A percentile compares a stretch with the other conserved stretches of the same genome.
Conservation (phyloP, 53 echinoderm and acorn worm genomes). For the Holothuria leucospilota region DNA sequence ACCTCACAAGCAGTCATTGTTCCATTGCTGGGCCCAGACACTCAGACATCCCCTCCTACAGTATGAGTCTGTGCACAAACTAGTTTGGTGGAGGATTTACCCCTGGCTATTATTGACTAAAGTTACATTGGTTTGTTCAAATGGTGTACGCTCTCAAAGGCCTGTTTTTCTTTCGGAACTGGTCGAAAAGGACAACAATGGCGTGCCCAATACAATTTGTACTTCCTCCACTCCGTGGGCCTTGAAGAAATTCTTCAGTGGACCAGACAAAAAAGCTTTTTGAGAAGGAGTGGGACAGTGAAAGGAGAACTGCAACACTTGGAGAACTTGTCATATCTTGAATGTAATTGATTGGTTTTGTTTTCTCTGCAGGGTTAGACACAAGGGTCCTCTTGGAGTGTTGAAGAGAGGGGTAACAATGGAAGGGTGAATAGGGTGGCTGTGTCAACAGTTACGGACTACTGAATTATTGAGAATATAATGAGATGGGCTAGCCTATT, state of each 20-base stretch:
- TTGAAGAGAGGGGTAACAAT: background rate
- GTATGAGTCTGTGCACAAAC: too few relatives aligned
- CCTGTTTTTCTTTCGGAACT: slow-evolving; percentile 31
- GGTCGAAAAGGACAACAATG: slow-evolving; percentile 34
- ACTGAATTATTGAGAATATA: slow-evolving; percentile 42
- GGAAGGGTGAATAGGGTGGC: slow-evolving; percentile 10
- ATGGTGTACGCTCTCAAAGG: background rate
- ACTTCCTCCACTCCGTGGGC: slow-evolving; percentile 7
- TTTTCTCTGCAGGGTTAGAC: slow-evolving; percentile 3
- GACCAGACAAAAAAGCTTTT: background rate
- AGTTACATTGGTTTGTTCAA: slow-evolving; percentile 38
- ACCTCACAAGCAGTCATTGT: too few relatives aligned
- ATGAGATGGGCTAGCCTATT: slow-evolving; percentile 5
- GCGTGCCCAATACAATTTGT: slow-evolving; percentile 7
- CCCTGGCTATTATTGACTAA: slow-evolving; percentile 17
- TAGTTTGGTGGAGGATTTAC: background rate
- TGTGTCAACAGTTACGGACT: slow-evolving; percentile 44
- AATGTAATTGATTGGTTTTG: slow-evolving; percentile 31
- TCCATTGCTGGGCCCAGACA: too few relatives aligned
- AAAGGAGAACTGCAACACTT: slow-evolving; percentile 23
- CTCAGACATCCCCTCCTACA: too few relatives aligned
- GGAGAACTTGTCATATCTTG: slow-evolving; percentile 27
- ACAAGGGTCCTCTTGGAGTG: slow-evolving; percentile 25
- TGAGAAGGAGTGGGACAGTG: slow-evolving; percentile 1
- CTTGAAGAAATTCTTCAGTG: slow-evolving; percentile 11